Evolutionary conservation across 2,888 invertebrate species (phyloP), one percentile per base, ranked within the genome.

Genomic region (Tetragonula carbonaria): DNA sequence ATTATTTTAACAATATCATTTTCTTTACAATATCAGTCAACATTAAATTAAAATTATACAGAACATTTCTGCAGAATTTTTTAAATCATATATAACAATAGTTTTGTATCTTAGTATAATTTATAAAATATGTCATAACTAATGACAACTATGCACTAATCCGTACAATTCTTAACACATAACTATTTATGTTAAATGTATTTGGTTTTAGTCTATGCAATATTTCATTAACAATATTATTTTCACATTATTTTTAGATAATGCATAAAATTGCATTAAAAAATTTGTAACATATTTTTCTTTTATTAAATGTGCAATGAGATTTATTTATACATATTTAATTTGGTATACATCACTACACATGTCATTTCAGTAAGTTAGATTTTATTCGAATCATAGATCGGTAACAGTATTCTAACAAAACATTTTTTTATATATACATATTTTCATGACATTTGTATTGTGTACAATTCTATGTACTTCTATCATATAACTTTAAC

Each of bases 401-500:
- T 79, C 62, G 74, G 74, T 73, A 38, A 62, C 74, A 83, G 77
- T 87, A 80, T 86, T 84, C 57, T 80, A 84, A 33, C 1, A 21
- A 23, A 77, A 80, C 51, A 57, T 76, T 75, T 68, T 80, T 80
- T 80, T 67, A 76, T 63, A 80, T 78, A 66, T 73, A 62, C 79
- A 73, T 86, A 86, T 78, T 86, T 79, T 86, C 82, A 80, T 59
- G 77, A 82, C 77, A 66, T 84, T 84, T 78, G 62, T 83, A 87
- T 70, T 84, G 73, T 86, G 74, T 83, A 87, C 74, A 78, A 85
- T 45, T 84, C 65, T 74, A 59, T 71, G 71, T 87, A 88, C 66
- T 80, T 82, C 63, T 78, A 63, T 87, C 87, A 88, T 88, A 88
- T 87, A 88, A 74, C 63, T 82, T 78, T 86, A 81, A 81, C 83